Evolutionary conservation across 2,888 invertebrate species (phyloP).

Genomic region (Thera obeliscata): DNA sequence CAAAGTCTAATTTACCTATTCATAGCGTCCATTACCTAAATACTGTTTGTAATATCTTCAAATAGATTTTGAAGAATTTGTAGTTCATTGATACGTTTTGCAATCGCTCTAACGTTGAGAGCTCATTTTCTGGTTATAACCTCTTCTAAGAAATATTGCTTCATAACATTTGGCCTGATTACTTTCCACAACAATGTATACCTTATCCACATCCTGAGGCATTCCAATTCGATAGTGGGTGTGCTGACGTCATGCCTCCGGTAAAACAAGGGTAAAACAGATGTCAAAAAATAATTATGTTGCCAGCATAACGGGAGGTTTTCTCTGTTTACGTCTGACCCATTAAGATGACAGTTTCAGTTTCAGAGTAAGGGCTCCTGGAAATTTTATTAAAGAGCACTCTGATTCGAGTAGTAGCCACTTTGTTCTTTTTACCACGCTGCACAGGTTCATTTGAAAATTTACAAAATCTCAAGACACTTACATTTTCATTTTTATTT

Average conservation of each 20-base stretch:
- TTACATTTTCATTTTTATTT: too few relatives aligned
- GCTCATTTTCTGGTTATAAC: constrained; percentile 21
- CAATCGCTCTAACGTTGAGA: constrained; percentile 20
- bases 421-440: too few relatives aligned
- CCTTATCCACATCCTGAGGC: constrained; percentile 5
- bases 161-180: constrained; percentile 40
- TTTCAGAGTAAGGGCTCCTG: too few relatives aligned
- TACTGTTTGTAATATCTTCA: constrained; percentile 5
- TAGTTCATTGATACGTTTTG: constrained; percentile 18
- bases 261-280: background rate
- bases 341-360: too few relatives aligned
- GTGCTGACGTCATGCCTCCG: background rate
- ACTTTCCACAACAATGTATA: constrained; percentile 28
- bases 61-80: constrained; percentile 20
- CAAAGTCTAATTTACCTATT: background rate
- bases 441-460: too few relatives aligned
- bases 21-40: background rate
- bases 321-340: too few relatives aligned
- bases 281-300: too few relatives aligned
- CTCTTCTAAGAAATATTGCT: constrained; percentile 29
- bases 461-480: too few relatives aligned
- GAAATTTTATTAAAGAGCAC: too few relatives aligned
- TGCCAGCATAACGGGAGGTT: too few relatives aligned
- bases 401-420: too few relatives aligned
- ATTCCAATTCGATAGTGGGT: background rate